Base-by-base conservation (phyloP, 2,888 invertebrate genomes). In the Platycheirus rosarum region DNA sequence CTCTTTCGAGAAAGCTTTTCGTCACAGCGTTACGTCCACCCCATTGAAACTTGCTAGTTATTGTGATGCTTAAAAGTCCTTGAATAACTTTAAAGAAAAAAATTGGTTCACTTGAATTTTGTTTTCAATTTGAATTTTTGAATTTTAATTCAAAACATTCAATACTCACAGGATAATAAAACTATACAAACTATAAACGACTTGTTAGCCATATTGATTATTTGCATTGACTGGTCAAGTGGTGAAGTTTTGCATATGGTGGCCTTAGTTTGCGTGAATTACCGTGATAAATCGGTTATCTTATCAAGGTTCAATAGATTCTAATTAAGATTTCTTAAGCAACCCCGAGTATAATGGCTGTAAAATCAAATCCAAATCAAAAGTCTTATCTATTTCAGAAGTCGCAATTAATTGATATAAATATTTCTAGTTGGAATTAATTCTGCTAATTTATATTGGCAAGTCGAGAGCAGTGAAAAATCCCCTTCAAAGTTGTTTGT, bases 41-140 rank as follows among this genome's bases (percentile, higher is more conserved):
- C 89, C 89, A 89, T 78, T 87, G 84, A 1, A 87, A 60, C 76
- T 88, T 89, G 75, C 65, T 84, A 44, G 88, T 84, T 48, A 88
- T 85, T 77, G 40, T 86, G 26, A 89, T 87, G 14, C 86, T 85
- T 35, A 85, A 62, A 11, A 84, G 86, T 78, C 86, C 86, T 55
- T 86, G 85, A 18, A 79, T 85, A 84, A 82, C 76, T 70, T 1
- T 40, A 14, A 4, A 2, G 2, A 14, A 23, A 57, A 3, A 13
- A 20, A 23, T 35, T 16, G 1, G 13, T 6, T n/a, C n/a, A n/a
- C n/a, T n/a, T n/a, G n/a, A n/a, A n/a, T n/a, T n/a, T n/a, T n/a
- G n/a, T n/a, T 32, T 37, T 9, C 44, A 9, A 5, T 23, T 14
- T 16, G n/a, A 9, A 26, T 26, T 26, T 26, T 26, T 26, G n/a